Percentiles rank a stretch among this genome's conserved stretches.
phyloP scores from a whole-genome alignment of 2,797 vertebrate genomes.

The Scleropages formosus region DNA sequence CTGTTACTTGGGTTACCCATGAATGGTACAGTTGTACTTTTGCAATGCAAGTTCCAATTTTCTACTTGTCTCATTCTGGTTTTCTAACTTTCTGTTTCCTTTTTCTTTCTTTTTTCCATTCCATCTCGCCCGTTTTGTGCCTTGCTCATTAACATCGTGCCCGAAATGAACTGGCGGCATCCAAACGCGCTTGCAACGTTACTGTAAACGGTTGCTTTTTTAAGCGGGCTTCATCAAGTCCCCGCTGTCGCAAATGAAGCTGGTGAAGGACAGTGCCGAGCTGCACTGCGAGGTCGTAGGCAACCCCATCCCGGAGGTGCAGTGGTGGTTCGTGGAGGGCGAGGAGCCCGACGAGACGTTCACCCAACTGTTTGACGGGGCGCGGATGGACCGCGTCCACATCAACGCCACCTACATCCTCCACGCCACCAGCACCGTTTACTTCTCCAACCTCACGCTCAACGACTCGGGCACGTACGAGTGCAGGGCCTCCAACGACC shows the following conservation, averaged over 20 bases:
- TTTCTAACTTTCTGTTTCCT: conserved; percentile 18
- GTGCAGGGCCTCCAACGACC: conserved; percentile 93
- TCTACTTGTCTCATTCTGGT: background rate
- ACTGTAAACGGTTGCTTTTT: conserved; percentile 37
- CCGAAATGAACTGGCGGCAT: conserved; percentile 56
- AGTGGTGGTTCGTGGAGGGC: conserved; percentile 88
- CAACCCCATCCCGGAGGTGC: conserved; percentile 86
- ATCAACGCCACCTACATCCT: conserved; percentile 85
- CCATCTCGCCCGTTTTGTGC: conserved; percentile 31
- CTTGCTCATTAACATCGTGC: conserved; percentile 56
- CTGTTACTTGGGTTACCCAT: background rate
- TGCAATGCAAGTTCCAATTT: conserved; percentile 19
- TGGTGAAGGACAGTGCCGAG: conserved; percentile 70
- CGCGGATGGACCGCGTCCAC: conserved; percentile 73
- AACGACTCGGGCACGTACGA: conserved; percentile 87
- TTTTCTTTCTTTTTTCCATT: conserved; percentile 31
- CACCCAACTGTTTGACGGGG: conserved; percentile 86
- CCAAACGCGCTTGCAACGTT: conserved; percentile 27
- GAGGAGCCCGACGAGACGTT: conserved; percentile 73
- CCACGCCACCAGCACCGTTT: conserved; percentile 81
- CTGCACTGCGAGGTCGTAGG: conserved; percentile 90
- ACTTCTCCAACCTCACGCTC: conserved; percentile 69
- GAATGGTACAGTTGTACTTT: conserved; percentile 21
- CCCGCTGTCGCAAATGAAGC: conserved; percentile 80
- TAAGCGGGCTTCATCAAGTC: conserved; percentile 88